Evolutionary conservation across 2,797 vertebrate species (phyloP).

Genomic region (Phataginus tricuspis): DNA sequence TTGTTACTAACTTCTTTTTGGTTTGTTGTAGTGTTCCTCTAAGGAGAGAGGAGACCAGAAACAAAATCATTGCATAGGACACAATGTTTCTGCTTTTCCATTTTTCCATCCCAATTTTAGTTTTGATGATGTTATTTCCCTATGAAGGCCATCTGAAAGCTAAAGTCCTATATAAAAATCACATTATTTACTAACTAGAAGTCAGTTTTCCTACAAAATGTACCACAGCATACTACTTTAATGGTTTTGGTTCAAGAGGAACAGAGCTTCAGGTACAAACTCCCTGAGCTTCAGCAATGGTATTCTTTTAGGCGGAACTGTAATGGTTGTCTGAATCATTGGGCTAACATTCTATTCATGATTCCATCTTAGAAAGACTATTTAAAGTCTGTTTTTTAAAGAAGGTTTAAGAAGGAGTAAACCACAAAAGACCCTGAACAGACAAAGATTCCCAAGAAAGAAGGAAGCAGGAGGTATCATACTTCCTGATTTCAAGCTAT

Average conservation of each 20-base stretch:
- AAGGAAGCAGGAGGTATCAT: neutral
- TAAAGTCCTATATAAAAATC: constrained; percentile 76
- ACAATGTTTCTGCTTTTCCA: constrained; percentile 68
- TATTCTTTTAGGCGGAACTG: constrained; percentile 8
- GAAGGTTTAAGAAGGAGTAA: neutral
- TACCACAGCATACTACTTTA: constrained; percentile 47
- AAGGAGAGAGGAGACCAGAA: constrained; percentile 61
- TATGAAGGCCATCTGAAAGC: constrained; percentile 71
- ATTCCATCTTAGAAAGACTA: neutral
- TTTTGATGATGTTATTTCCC: constrained; percentile 78
- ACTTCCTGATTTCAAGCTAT: neutral
- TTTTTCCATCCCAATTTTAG: constrained; percentile 75
- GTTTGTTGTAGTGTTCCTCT: constrained; percentile 60
- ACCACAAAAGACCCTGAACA: neutral
- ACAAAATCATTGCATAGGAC: constrained; percentile 70
- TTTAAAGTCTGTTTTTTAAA: constrained; percentile 49
- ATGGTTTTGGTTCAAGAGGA: neutral
- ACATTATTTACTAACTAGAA: constrained; percentile 69
- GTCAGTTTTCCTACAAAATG: constrained; percentile 54
- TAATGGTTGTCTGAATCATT: neutral
- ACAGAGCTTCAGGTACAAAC: neutral
- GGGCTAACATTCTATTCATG: constrained; percentile 10
- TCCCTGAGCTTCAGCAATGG: neutral
- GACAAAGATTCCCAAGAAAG: neutral
- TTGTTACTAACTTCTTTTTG: constrained; percentile 64